Conservation (phyloP, 2,113 vertebrate genomes). For the Climacteris rufus region DNA sequence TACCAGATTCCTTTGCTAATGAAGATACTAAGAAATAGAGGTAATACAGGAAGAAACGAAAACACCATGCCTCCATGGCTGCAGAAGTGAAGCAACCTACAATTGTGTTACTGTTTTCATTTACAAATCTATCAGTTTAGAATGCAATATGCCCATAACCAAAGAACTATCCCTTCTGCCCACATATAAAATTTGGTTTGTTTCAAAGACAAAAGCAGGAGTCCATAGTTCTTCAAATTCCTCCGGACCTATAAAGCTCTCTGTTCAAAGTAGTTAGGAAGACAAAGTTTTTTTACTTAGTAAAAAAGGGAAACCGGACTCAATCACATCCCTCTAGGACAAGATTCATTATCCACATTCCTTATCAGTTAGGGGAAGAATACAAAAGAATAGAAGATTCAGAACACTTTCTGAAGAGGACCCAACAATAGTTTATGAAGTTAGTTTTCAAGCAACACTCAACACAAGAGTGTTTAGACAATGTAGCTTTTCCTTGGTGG, state of each 20-base stretch:
- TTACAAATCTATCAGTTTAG: background rate
- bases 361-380: background rate
- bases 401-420: background rate
- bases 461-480: background rate
- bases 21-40: background rate
- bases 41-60: background rate
- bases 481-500: background rate
- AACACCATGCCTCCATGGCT: rapidly evolving
- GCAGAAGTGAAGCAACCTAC: background rate
- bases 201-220: background rate
- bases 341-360: background rate
- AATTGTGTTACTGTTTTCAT: background rate
- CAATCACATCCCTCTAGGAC: background rate
- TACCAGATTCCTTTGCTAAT: background rate
- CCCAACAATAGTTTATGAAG: background rate
- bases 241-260: background rate
- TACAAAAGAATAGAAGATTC: background rate
- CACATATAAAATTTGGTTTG: background rate
- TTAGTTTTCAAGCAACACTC: background rate
- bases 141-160: background rate
- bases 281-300: background rate
- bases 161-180: background rate
- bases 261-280: background rate
- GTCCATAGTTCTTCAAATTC: background rate
- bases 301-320: background rate